Conservation (phyloP, 2,888 invertebrate genomes). For the Laothoe populi region DNA sequence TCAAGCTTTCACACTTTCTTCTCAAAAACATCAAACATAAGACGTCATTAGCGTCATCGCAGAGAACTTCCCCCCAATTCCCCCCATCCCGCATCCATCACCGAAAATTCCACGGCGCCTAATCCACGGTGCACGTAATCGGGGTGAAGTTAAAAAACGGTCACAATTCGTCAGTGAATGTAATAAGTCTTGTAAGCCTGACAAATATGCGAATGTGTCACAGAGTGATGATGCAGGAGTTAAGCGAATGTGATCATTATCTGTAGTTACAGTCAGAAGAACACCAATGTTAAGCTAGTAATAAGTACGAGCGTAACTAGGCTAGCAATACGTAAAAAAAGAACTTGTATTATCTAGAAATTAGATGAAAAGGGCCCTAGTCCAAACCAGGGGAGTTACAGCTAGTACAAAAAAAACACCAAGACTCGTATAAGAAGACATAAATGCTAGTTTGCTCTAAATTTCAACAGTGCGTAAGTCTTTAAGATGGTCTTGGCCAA, state of each 20-base stretch:
- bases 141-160: conserved; percentile 25
- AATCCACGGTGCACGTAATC: conserved; percentile 21
- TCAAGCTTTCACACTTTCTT: background rate
- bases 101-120: conserved; percentile 10
- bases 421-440: too few species aligned
- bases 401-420: too few species aligned
- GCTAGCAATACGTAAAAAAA: too few species aligned
- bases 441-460: too few species aligned
- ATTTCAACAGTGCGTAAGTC: too few species aligned
- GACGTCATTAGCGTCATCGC: conserved; percentile 54
- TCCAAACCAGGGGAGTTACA: too few species aligned
- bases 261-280: background rate
- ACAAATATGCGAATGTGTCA: conserved; percentile 7
- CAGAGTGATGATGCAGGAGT: background rate
- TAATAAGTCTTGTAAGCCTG: conserved; percentile 38
- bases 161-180: conserved; percentile 14
- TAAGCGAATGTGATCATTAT: background rate
- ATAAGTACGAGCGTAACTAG: too few species aligned
- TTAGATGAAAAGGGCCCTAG: too few species aligned
- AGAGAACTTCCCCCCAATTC: background rate
- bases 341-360: too few species aligned
- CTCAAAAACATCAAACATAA: conserved; percentile 42
- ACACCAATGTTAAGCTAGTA: too few species aligned
- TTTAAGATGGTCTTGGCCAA: too few species aligned
- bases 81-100: background rate